Percentiles rank a stretch among this genome's conserved stretches.
Conservation (phyloP, 2,797 vertebrate genomes). For the Spheniscus humboldti region DNA sequence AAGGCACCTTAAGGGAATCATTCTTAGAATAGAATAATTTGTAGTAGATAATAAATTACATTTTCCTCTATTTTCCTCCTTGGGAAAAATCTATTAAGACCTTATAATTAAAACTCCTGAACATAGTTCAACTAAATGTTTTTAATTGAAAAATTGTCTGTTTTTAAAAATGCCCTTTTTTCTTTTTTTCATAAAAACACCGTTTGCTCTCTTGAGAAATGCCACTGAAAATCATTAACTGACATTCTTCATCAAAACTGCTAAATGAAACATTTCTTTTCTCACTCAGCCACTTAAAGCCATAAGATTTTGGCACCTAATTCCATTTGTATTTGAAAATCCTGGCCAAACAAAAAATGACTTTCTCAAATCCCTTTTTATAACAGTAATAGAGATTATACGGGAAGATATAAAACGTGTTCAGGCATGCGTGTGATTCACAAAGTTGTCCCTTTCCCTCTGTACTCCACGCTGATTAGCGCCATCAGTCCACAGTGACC, state of each 20-base stretch:
- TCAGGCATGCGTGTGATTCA: neutral
- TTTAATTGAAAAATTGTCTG: neutral
- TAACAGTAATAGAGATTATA: neutral
- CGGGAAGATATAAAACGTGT: neutral
- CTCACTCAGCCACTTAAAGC: neutral
- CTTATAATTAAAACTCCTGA: constrained; percentile 14
- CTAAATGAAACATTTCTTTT: neutral
- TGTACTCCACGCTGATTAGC: neutral
- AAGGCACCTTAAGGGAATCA: neutral
- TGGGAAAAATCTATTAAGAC: constrained; percentile 4
- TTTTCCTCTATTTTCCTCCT: neutral
- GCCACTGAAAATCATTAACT: neutral
- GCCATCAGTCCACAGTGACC: neutral
- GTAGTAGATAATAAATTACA: neutral
- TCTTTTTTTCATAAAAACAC: neutral
- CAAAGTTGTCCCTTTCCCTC: neutral
- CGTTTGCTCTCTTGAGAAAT: neutral
- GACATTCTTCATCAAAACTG: neutral
- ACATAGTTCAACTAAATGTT: neutral
- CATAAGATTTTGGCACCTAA: neutral
- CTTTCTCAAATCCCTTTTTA: neutral
- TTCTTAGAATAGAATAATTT: neutral
- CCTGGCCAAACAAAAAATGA: neutral
- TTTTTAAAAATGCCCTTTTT: neutral
- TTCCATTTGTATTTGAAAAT: neutral